Conservation (phyloP, 2,113 vertebrate species). For the Chloropsis cyanopogon region DNA sequence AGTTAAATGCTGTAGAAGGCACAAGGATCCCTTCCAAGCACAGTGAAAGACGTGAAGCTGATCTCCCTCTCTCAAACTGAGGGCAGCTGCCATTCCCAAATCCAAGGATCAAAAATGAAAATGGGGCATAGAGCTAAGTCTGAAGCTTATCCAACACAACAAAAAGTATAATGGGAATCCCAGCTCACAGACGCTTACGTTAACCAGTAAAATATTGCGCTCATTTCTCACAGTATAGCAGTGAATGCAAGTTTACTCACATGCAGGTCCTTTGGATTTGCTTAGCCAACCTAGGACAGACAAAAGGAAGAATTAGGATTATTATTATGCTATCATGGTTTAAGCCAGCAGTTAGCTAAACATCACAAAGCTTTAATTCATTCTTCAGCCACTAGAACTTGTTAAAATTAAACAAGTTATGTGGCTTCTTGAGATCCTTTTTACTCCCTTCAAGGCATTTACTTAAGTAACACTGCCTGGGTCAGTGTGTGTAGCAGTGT, state of each 20-base stretch:
- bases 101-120: neutral
- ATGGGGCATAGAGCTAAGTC: neutral
- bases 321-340: neutral
- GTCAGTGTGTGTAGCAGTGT: neutral
- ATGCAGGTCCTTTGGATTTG: conserved; percentile 47
- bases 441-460: neutral
- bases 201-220: neutral
- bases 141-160: neutral
- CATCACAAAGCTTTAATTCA: neutral
- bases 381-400: neutral
- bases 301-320: neutral
- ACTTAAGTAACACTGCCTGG: neutral
- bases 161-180: neutral
- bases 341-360: neutral
- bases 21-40: neutral
- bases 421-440: neutral
- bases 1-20: neutral
- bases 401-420: neutral
- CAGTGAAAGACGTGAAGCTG: neutral
- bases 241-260: neutral
- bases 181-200: neutral
- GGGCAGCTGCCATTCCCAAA: neutral
- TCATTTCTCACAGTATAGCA: neutral
- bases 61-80: neutral
- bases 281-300: conserved; percentile 10